Base-by-base conservation (phyloP, 1,140 invertebrate genomes). In the Saccostrea echinata region DNA sequence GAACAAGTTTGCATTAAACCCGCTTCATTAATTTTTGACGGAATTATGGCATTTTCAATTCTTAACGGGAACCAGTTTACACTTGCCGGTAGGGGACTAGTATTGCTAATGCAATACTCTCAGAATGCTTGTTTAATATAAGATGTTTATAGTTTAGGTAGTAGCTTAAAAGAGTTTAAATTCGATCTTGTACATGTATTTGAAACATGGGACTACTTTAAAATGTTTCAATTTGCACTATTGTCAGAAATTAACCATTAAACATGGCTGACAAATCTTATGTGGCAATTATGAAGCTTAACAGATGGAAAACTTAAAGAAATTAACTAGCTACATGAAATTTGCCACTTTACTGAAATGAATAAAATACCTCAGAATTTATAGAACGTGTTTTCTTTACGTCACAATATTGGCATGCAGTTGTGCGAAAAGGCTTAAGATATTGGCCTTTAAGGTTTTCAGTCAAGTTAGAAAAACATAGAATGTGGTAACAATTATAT, bases 401-500 rank as follows among this genome's bases (percentile, higher is more conserved):
- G 68, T 76, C 68, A 76, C 24, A 76, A 76, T 76, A 76, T 76
- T 76, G 68, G 68, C 68, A 76, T 76, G 16, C 68, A 30, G 68
- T 30, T 27, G 27, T 27, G 27, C 6, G 68, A 76, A 33, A 76
- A 76, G 68, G 16, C 68, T 30, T 76, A 33, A 16, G 68, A 27
- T 33, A 76, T 30, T 76, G 68, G 24, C 27, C 68, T 76, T 16
- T 33, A 76, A 76, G 68, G 43, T 76, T 76, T 76, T 30, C 30
- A 76, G 12, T 76, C 30, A 30, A 11, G 68, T 76, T 30, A 30
- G 68, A 33, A 76, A 76, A 76, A 76, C 68, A 76, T 30, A 76
- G 68, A 76, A 76, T 76, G 68, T 76, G 68, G 27, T 76, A 76
- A 76, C 68, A 76, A 76, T 76, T 76, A 76, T 30, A n/a, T 71